phyloP scores from a whole-genome alignment of 2,888 invertebrate genomes.

The Sesia bembeciformis region DNA sequence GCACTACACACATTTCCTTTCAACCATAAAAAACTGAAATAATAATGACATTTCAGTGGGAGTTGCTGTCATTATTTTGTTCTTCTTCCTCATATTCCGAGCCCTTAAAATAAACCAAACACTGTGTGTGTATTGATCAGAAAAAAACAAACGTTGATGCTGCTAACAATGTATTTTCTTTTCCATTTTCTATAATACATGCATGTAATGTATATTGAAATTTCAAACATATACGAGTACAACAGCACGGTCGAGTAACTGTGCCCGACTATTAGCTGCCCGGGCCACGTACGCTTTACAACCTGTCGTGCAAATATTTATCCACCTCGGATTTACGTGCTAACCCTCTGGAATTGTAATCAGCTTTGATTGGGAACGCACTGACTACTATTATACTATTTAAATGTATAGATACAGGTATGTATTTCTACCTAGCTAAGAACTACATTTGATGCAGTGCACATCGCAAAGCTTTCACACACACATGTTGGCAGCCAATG shows the following conservation, averaged over 20 bases:
- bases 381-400: background rate
- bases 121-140: too few relatives aligned
- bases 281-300: constrained; percentile 59
- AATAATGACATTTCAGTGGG: too few relatives aligned
- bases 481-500: too few relatives aligned
- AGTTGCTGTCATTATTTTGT: too few relatives aligned
- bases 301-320: constrained; percentile 72
- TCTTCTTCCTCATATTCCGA: too few relatives aligned
- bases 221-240: constrained; percentile 27
- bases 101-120: too few relatives aligned
- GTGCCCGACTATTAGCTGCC: constrained; percentile 44
- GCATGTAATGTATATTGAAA: constrained; percentile 29
- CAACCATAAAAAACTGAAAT: too few relatives aligned
- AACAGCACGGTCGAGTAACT: constrained; percentile 53
- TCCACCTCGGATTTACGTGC: constrained; percentile 66
- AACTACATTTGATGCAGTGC: too few relatives aligned
- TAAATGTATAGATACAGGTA: background rate
- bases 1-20: too few relatives aligned
- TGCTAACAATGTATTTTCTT: too few relatives aligned
- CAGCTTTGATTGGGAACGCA: constrained; percentile 49
- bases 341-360: constrained; percentile 63
- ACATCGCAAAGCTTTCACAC: too few relatives aligned
- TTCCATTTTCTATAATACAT: constrained; percentile 8
- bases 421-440: background rate
- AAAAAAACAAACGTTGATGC: too few relatives aligned